phyloP scores from a whole-genome alignment of 2,888 invertebrate genomes.

The Operophtera brumata region DNA sequence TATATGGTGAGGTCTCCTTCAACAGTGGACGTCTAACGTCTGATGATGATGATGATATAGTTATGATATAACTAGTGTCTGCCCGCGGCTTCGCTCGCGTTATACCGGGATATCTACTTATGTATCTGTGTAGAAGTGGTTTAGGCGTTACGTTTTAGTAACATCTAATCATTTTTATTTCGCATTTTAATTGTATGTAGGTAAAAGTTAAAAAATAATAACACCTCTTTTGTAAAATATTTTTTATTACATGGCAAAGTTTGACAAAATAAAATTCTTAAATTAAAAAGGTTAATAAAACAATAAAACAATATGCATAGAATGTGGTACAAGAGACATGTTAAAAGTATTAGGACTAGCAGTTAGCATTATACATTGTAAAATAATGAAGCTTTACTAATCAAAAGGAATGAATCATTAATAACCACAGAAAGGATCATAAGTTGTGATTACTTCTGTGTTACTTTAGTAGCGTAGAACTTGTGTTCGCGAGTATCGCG shows the following conservation, averaged over 20 bases:
- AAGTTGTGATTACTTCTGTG: constrained; percentile 50
- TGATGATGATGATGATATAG: no score
- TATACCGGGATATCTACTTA: no score
- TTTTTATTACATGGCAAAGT: constrained; percentile 72
- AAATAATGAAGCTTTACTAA: constrained; percentile 29
- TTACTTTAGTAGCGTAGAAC: constrained; percentile 87
- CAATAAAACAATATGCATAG: constrained; percentile 47
- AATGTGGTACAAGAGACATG: constrained; percentile 44
- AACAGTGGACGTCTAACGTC: no score
- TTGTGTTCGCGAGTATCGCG: constrained; percentile 92
- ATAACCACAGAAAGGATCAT: constrained; percentile 30
- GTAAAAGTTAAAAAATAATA: constrained; percentile 27
- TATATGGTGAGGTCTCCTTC: no score
- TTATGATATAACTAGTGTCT: no score
- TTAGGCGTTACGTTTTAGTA: no score
- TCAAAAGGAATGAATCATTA: constrained; percentile 28
- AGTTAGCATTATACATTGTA: constrained; percentile 54
- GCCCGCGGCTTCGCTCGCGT: no score
- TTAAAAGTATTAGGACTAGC: constrained; percentile 63
- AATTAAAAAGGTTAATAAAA: constrained; percentile 36
- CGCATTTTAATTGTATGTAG: no score
- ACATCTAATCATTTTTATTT: no score
- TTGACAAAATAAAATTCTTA: constrained; percentile 53
- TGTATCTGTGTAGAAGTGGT: no score
- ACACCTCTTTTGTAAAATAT: constrained; percentile 45